Evolutionary conservation across 2,797 vertebrate species (phyloP), one percentile per base, ranked within the genome.

Genomic region (Pelochelys cantorii): DNA sequence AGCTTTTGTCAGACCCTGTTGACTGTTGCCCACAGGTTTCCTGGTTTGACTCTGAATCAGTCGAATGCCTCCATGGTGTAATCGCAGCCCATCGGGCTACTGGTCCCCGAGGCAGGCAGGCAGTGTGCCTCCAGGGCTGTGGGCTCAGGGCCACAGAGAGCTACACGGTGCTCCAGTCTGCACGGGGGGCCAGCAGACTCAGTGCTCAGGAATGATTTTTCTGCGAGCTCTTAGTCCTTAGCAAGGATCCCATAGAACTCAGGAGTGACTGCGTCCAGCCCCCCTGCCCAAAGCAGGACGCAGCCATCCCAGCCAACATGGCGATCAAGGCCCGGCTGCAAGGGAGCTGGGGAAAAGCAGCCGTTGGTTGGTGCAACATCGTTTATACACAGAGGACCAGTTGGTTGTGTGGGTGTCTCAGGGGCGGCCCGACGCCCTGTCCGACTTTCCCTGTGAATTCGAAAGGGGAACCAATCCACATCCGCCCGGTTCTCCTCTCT

Each of bases 21-120:
- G 34, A 75, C 65, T 79, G 57, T 55, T 90, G 56, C 83, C 90
- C 31, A 9, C 25, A 56, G 85, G 55, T 55, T 92, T 52, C 37
- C 87, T 95, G 81, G 89, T 93, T 92, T 93, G 89, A 83, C 88
- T 60, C 22, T 48, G 78, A 95, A 86, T 9, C 22, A 12, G n/a
- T 62, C 92, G 29, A 80, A 77, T 7, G 7, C 3, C 22, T 52
- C 42, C 42, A 5, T 8, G 27, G 74, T 18, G 22, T 71, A 22
- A 27, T 27, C 42, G 9, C 23, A 25, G 13, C 48, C 88, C 34
- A 74, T 74, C 54, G 88, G 29, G 4, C 12, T 74, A n/a, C 42
- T 87, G 81, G 79, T 84, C 83, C 55, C 75, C 59, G 86, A 83
- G 87, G 56, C 82, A 11, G 85, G 79, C 80, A 86, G 75, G 68